Conservation (phyloP, 2,797 vertebrate genomes). For the Atherinosoma microstoma region DNA sequence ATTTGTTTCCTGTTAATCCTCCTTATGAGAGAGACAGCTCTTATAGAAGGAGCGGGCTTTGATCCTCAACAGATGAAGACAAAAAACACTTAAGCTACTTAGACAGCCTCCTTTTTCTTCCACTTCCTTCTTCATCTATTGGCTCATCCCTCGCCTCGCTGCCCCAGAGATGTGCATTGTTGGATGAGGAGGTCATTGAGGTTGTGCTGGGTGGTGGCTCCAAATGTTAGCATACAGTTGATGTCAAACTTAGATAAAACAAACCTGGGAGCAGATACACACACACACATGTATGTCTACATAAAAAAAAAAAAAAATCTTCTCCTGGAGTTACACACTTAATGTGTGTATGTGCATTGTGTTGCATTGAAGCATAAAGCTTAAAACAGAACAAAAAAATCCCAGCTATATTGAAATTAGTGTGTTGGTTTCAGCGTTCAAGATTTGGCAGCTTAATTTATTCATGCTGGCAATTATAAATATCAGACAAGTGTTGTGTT, state of each 20-base stretch:
- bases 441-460: constrained; percentile 43
- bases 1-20: constrained; percentile 79
- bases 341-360: constrained; percentile 43
- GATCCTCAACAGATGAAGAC: constrained; percentile 79
- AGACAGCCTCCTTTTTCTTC: constrained; percentile 64
- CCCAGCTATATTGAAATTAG: constrained; percentile 67
- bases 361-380: constrained; percentile 33
- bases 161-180: constrained; percentile 41
- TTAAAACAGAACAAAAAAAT: constrained; percentile 67
- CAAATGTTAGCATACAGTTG: constrained; percentile 24
- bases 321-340: constrained; percentile 42
- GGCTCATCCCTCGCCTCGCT: constrained; percentile 61
- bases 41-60: constrained; percentile 73
- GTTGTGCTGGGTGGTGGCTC: constrained; percentile 42
- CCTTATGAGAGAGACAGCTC: constrained; percentile 70
- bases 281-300: neutral
- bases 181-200: constrained; percentile 63
- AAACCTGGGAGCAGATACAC: neutral
- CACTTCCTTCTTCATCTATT: constrained; percentile 67
- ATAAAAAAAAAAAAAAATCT: neutral
- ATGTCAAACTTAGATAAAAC: constrained; percentile 26
- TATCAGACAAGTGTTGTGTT: constrained; percentile 24
- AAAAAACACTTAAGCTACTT: constrained; percentile 78
- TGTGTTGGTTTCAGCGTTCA: constrained; percentile 6
- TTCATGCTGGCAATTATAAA: constrained; percentile 33